phyloP scores from a whole-genome alignment of 2,113 vertebrate species.

The Sinocyclocheilus maitianheensis region DNA sequence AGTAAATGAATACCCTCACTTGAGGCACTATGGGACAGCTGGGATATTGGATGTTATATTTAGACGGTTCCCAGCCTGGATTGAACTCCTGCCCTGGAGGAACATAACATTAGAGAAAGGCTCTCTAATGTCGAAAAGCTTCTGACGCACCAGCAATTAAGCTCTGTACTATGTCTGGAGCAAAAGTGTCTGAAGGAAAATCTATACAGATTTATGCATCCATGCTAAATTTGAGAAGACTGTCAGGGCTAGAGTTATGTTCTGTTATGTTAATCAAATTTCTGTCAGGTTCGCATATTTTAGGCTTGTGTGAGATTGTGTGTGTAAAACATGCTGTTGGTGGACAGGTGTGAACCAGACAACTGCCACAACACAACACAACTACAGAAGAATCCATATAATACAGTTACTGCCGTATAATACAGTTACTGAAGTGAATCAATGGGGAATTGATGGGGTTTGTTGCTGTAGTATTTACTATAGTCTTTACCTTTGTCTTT shows the following conservation, averaged over 20 bases:
- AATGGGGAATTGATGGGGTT: not conserved
- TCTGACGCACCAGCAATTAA: not conserved
- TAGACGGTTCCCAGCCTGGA: not conserved
- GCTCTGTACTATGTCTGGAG: not conserved
- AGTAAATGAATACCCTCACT: conserved; percentile 17
- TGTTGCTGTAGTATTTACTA: not conserved
- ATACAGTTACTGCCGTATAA: conserved; percentile 4
- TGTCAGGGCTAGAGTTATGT: conserved; percentile 29
- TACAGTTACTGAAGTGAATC: conserved; percentile 13
- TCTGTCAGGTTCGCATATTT: conserved; percentile 28
- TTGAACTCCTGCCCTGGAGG: conserved; percentile 25
- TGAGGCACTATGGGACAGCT: conserved; percentile 3
- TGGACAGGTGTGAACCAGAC: conserved; percentile 21
- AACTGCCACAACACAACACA: conserved; percentile 9
- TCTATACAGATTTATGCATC: conserved; percentile 23
- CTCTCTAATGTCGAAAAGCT: not conserved
- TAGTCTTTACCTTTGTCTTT: not conserved
- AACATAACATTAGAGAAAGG: conserved; percentile 4
- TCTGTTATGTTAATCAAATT: conserved; percentile 40
- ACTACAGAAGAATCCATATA: not conserved
- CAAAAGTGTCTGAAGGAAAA: conserved; percentile 1
- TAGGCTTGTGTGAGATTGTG: not conserved
- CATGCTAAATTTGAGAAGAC: not conserved
- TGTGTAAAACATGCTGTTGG: conserved; percentile 15
- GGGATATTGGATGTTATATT: conserved; percentile 31